Evolutionary conservation across 2,113 vertebrate species (phyloP).

Genomic region (Ascaphus truei): DNA sequence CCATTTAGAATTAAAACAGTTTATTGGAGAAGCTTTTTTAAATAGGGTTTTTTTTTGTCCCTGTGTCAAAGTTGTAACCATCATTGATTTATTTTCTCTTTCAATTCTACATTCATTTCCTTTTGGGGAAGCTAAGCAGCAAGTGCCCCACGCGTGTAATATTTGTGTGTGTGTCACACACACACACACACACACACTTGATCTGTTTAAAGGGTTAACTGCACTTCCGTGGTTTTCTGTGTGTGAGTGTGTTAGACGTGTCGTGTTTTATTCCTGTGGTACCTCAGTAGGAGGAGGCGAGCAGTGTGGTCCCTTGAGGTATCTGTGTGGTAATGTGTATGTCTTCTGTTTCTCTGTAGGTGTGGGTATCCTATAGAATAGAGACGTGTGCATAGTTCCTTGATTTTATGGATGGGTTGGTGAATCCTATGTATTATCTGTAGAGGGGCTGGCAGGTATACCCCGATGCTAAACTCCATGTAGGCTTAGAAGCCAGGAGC

Average conservation of each 20-base stretch:
- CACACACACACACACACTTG: no score
- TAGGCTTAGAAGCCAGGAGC: no score
- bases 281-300: conserved; percentile 23
- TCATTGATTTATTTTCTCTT: no score
- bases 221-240: neutral
- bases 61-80: no score
- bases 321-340: conserved; percentile 12
- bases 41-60: no score
- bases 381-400: neutral
- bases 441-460: conserved; percentile 4
- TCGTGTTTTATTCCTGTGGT: conserved; percentile 5
- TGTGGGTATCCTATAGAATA: conserved; percentile 2
- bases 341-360: conserved; percentile 8
- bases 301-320: conserved; percentile 21
- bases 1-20: no score
- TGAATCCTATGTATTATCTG: neutral
- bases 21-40: no score
- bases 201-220: conserved; percentile 3
- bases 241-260: neutral
- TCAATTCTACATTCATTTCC: no score
- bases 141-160: no score
- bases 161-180: no score
- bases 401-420: neutral
- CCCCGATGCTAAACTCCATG: neutral
- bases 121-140: no score